A percentile compares a stretch with the other conserved stretches of the same genome.
Conservation (phyloP, 1,140 invertebrate species). For the Muscidifurax raptorellus region DNA sequence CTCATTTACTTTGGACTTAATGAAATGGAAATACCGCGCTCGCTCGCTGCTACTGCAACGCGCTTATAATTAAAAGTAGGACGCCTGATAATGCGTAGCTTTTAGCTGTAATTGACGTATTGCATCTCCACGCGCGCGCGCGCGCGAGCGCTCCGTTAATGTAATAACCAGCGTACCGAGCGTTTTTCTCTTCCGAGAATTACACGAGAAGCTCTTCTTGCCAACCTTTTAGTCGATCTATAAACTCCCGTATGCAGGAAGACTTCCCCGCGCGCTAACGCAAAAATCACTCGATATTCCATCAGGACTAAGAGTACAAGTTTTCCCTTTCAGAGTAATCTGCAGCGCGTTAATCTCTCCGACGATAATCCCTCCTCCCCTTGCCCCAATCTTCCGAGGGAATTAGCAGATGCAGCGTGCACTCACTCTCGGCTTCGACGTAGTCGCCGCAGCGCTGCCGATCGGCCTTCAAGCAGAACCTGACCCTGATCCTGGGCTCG, state of each 20-base stretch:
- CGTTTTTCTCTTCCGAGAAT: not conserved
- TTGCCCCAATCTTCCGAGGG: not conserved
- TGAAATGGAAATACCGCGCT: constrained; percentile 22
- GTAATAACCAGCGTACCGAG: not conserved
- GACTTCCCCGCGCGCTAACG: not conserved
- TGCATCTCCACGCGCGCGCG: not conserved
- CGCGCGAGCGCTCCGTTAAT: not conserved
- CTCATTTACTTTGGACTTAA: constrained; percentile 21
- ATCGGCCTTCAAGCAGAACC: constrained; percentile 86
- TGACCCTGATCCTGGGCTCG: constrained; percentile 83
- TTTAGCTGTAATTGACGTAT: constrained; percentile 30
- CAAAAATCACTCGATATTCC: constrained; percentile 5
- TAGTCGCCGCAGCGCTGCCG: constrained; percentile 89
- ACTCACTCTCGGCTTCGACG: constrained; percentile 87
- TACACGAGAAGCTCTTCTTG: not conserved
- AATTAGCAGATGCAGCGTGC: constrained; percentile 19
- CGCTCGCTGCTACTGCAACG: not conserved
- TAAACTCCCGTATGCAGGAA: not conserved
- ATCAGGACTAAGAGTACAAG: not conserved
- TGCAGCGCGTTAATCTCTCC: not conserved
- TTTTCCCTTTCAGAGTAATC: not conserved
- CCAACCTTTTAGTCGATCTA: not conserved
- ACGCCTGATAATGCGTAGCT: constrained; percentile 33
- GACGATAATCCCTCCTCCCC: constrained; percentile 1
- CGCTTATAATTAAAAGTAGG: constrained; percentile 17